Percentiles rank a stretch among this genome's conserved stretches.
phyloP scores from a whole-genome alignment of 2,888 invertebrate genomes.

The Podotricha telesiphe region DNA sequence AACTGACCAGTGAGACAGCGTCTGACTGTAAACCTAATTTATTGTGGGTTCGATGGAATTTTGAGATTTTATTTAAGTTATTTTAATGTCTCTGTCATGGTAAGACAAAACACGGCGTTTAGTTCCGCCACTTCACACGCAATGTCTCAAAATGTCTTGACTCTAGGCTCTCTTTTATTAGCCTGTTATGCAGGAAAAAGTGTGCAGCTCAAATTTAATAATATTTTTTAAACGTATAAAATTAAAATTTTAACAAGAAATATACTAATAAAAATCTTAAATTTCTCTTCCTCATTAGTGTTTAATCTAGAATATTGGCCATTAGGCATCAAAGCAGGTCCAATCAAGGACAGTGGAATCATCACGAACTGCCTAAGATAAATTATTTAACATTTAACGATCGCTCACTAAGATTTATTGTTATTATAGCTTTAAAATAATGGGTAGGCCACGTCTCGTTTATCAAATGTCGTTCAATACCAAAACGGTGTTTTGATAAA shows the following conservation, averaged over 20 bases:
- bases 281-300: constrained; percentile 9
- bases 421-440: constrained; percentile 24
- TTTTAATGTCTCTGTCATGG: too few species aligned
- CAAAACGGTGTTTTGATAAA: constrained; percentile 11
- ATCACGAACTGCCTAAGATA: constrained; percentile 17
- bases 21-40: too few species aligned
- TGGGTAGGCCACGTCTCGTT: constrained; percentile 26
- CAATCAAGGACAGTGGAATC: constrained; percentile 9
- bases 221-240: not conserved
- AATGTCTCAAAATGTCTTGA: too few species aligned
- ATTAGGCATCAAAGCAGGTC: constrained; percentile 10
- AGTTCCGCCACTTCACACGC: too few species aligned
- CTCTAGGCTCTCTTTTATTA: too few species aligned
- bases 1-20: too few species aligned
- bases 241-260: not conserved
- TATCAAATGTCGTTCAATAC: constrained; percentile 8
- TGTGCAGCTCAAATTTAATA: too few species aligned
- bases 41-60: too few species aligned
- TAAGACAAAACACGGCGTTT: too few species aligned
- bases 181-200: too few species aligned
- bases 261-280: not conserved
- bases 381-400: constrained; percentile 24
- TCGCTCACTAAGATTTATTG: constrained; percentile 36
- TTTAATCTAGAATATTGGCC: constrained; percentile 4
- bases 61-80: too few species aligned